A percentile compares a stretch with the other conserved stretches of the same genome.
Conservation (phyloP, 2,888 invertebrate genomes). For the Dryomyza anilis region DNA sequence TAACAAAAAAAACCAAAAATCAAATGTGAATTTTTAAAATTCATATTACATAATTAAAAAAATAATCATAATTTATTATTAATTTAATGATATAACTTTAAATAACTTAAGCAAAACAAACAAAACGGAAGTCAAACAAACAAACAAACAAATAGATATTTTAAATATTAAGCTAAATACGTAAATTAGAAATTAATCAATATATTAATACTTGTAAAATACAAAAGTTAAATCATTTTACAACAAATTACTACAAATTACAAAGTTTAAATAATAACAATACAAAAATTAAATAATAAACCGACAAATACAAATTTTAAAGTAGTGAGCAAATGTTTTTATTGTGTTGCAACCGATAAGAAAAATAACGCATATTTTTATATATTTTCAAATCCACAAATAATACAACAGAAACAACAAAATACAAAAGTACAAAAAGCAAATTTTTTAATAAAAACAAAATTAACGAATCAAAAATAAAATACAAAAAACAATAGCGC, state of each 20-base stretch:
- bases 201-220: conserved; percentile 34
- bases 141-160: conserved; percentile 40
- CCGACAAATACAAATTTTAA: conserved; percentile 37
- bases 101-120: conserved; percentile 56
- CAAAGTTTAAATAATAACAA: conserved; percentile 36
- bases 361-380: conserved; percentile 31
- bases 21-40: conserved; percentile 41
- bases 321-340: conserved; percentile 23
- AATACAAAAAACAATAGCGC: conserved; percentile 34
- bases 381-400: conserved; percentile 27
- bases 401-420: conserved; percentile 35
- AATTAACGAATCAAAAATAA: too few species aligned
- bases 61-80: conserved; percentile 31
- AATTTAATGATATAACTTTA: conserved; percentile 46
- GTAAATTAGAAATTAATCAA: conserved; percentile 16
- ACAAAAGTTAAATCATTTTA: conserved; percentile 40
- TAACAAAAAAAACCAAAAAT: too few species aligned
- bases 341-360: background rate
- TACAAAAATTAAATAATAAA: conserved; percentile 42
- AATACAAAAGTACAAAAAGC: conserved; percentile 50
- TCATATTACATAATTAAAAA: conserved; percentile 31
- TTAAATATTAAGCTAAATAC: conserved; percentile 31
- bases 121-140: conserved; percentile 53
- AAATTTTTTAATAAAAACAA: conserved; percentile 51
- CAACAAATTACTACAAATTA: conserved; percentile 36